Conservation (phyloP, 2,888 invertebrate species). For the Callimorpha dominula region DNA sequence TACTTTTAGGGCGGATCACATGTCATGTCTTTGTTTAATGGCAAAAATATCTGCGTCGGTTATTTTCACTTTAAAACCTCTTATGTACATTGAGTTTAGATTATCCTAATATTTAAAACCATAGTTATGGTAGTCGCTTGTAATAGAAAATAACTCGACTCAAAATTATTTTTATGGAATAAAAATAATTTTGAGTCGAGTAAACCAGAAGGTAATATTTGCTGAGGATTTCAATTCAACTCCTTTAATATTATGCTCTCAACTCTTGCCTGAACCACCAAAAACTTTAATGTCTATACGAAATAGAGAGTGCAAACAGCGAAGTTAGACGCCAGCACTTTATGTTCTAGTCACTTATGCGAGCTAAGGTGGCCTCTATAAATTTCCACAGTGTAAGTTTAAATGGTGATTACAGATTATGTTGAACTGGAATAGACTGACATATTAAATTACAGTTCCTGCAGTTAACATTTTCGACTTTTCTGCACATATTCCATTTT, state of each 20-base stretch:
- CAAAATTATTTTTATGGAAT: too few species aligned
- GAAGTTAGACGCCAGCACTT: constrained; percentile 44
- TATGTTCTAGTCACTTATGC: constrained; percentile 65
- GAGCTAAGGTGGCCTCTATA: constrained; percentile 78
- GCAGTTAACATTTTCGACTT: background rate
- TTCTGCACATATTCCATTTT: too few species aligned
- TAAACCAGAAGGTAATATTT: too few species aligned
- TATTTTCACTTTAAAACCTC: too few species aligned
- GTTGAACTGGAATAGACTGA: constrained; percentile 54
- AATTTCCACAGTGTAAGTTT: constrained; percentile 80
- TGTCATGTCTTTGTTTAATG: too few species aligned
- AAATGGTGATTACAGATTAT: constrained; percentile 63
- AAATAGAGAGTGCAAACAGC: constrained; percentile 46
- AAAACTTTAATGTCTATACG: constrained; percentile 28
- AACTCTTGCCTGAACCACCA: background rate
- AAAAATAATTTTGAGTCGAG: too few species aligned
- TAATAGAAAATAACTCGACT: too few species aligned
- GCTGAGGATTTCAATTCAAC: background rate
- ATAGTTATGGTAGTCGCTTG: too few species aligned
- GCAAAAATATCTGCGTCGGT: too few species aligned
- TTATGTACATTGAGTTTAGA: too few species aligned
- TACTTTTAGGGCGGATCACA: too few species aligned
- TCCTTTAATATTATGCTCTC: background rate
- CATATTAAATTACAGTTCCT: background rate
- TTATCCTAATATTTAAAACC: too few species aligned